Base-by-base conservation (phyloP, 2,113 vertebrate genomes). In the Marmota monax region DNA sequence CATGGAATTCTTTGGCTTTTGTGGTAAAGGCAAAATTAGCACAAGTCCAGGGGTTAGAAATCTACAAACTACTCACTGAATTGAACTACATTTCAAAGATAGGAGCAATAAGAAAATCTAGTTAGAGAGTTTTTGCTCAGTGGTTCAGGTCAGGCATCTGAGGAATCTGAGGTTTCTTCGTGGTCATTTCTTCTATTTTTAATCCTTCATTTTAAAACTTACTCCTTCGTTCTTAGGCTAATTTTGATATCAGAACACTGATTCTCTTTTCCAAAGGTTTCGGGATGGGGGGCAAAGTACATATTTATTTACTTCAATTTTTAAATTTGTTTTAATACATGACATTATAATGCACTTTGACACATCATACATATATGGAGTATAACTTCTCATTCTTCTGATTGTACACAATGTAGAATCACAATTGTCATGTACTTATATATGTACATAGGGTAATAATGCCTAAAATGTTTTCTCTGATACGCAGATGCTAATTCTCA, bases 11-110 rank as follows among this genome's bases (percentile, higher is more conserved):
- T 69, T 89, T 13, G 94, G 34, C 85, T 94, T 97, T 72, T 93
- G 77, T 93, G 63, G 84, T 95, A 96, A 77, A 96, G 87, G 69
- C 82, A 83, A 73, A 79, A 89, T 93, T 96, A 97, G 42, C 88
- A 89, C 16, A 84, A 74, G 27, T 87, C 87, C 18, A 86, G 72
- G 29, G 4, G 48, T 67, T 74, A 42, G 45, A 90, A 86, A 89
- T 74, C 22, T 61, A 83, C 76, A 65, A 92, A 70, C 11, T 70
- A 2, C 10, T 8, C 37, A 90, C 4, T 0, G 10, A 80, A 63
- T 25, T 32, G 86, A 92, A 73, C 9, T 67, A 89, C 96, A 92
- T 96, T 97, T n/a, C 32, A 91, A 97, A 78, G 25, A 96, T 70
- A 97, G 93, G 14, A 97, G 73, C 16, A 97, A 97, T 72, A 97